Conservation (phyloP, 2,113 vertebrate genomes). For the Opisthocomus hoazin region DNA sequence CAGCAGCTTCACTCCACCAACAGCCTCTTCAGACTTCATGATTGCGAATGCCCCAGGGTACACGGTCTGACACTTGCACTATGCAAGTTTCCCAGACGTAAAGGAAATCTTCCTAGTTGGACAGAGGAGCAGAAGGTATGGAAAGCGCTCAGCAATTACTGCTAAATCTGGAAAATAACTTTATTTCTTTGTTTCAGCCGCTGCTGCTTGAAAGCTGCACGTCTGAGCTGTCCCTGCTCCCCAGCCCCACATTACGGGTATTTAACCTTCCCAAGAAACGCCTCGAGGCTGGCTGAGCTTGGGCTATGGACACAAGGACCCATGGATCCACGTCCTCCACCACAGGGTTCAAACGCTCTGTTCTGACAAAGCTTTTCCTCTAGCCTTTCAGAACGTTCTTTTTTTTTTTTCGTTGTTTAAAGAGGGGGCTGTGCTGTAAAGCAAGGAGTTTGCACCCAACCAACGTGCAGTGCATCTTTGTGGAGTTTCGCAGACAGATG, state of each 20-base stretch:
- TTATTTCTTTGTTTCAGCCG: not conserved
- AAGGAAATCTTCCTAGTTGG: not conserved
- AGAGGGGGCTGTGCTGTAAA: not conserved
- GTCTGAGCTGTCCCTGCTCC: not conserved
- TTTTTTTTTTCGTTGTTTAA: not conserved
- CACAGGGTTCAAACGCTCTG: not conserved
- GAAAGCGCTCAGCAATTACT: not conserved
- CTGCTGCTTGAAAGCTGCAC: not conserved
- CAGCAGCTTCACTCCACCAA: not conserved
- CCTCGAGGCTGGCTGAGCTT: not conserved
- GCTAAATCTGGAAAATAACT: not conserved
- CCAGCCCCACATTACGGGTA: not conserved
- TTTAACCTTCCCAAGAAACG: not conserved
- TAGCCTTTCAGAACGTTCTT: accelerated
- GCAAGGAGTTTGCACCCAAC: accelerated
- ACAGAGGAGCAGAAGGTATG: not conserved
- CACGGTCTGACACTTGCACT: not conserved
- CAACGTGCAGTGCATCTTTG: accelerated
- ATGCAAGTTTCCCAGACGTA: not conserved
- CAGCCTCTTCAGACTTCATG: not conserved
- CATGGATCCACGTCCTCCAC: not conserved
- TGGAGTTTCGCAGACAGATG: accelerated
- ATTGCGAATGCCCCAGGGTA: not conserved
- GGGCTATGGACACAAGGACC: not conserved
- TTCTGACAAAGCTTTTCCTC: not conserved